These are phyloP conservation scores for Laothoe populi DNA, from an alignment of 2,888 invertebrate genomes.

Conservation along the genomic window DNA sequence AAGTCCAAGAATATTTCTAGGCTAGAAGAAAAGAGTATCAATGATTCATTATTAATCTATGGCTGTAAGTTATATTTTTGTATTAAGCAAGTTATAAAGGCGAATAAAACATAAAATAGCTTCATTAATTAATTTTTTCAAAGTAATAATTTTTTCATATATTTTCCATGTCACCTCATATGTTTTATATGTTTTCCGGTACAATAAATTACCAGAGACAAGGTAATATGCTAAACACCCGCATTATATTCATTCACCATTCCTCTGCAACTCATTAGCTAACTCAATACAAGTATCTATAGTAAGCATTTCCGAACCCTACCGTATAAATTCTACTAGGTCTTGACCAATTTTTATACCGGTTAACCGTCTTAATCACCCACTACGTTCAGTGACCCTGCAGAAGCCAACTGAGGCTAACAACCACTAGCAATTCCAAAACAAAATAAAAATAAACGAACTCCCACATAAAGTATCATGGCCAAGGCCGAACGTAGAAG, in stretches of 20 bases:
- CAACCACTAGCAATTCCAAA: constrained; percentile 16
- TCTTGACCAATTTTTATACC: constrained; percentile 1
- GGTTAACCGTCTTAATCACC: constrained; percentile 8
- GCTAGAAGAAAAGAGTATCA: too few species aligned
- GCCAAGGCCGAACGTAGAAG: constrained; percentile 14
- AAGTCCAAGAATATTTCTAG: too few species aligned
- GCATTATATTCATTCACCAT: not conserved
- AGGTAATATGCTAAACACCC: not conserved
- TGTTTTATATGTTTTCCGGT: not conserved
- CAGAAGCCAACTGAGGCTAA: constrained; percentile 15
- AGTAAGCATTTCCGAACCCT: not conserved
- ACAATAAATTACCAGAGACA: constrained; percentile 4
- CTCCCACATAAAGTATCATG: constrained; percentile 16
- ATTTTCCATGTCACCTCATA: not conserved
- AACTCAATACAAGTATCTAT: not conserved
- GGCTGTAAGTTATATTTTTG: too few species aligned
- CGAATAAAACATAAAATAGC: too few species aligned
- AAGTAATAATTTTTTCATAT: not conserved
- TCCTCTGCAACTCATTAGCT: not conserved
- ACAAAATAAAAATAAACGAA: constrained; percentile 13
- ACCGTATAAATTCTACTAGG: not conserved
- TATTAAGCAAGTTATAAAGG: too few species aligned
- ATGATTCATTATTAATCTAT: too few species aligned
- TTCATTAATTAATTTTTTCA: too few species aligned
- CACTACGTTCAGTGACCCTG: constrained; percentile 22